Percentiles rank a stretch among this genome's conserved stretches.
phyloP scores from a whole-genome alignment of 2,797 vertebrate genomes.

The Morus bassanus region DNA sequence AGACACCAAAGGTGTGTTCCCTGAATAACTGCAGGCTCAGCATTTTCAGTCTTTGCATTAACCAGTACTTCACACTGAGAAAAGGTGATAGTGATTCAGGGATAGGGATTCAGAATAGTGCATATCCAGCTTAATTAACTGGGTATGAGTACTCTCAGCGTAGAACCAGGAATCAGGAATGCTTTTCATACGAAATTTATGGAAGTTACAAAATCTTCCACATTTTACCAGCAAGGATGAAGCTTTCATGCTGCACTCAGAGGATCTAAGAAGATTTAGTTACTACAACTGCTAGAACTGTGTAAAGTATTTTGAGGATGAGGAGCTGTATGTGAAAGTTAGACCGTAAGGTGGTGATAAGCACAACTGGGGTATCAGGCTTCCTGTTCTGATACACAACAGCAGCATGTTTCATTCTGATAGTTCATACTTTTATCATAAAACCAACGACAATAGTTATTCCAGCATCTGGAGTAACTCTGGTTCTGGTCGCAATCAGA shows the following conservation, averaged over 20 bases:
- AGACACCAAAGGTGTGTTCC: slow-evolving; percentile 80
- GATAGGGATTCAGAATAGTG: not conserved
- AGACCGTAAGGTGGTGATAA: not conserved
- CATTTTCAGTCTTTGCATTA: not conserved
- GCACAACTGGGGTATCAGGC: not conserved
- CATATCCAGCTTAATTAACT: not conserved
- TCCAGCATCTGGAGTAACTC: not conserved
- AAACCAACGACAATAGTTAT: not conserved
- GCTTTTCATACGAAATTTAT: not conserved
- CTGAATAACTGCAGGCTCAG: not conserved
- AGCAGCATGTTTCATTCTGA: not conserved
- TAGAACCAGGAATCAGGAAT: not conserved
- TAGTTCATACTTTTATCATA: not conserved
- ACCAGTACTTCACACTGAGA: not conserved
- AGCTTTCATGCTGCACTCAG: not conserved
- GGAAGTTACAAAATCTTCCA: not conserved
- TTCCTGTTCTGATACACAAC: not conserved
- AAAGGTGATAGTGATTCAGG: not conserved
- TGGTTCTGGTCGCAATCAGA: not conserved
- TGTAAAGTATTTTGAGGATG: not conserved
- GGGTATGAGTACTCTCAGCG: not conserved
- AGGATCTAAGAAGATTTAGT: not conserved
- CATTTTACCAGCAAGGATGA: not conserved
- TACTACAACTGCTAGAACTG: not conserved
- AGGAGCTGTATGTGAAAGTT: not conserved